Conservation (phyloP, 1,140 invertebrate species). For the Streblospio benedicti region DNA sequence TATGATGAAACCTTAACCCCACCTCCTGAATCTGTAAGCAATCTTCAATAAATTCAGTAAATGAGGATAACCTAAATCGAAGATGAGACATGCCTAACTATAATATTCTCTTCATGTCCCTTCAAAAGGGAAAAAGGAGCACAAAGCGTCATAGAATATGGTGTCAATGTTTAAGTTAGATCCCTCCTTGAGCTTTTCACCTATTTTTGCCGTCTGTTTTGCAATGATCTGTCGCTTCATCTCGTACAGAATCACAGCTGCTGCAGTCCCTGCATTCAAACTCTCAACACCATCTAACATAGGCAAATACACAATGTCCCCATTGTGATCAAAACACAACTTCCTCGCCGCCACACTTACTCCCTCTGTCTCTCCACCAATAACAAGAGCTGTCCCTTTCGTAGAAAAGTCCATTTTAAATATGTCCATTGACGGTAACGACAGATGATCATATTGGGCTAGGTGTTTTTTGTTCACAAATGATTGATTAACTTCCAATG, state of each 20-base stretch:
- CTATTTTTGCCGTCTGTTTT: no score
- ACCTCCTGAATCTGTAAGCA: no score
- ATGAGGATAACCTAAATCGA: no score
- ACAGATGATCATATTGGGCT: slow-evolving; percentile 4
- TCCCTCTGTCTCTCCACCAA: slow-evolving; percentile 83
- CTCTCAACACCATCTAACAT: slow-evolving; percentile 69
- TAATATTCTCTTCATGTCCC: no score
- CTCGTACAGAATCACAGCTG: slow-evolving; percentile 77
- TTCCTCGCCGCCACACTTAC: slow-evolving; percentile 61
- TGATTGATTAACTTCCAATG: background rate
- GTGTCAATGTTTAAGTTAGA: no score
- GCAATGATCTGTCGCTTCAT: slow-evolving; percentile 67
- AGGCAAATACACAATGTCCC: slow-evolving; percentile 55
- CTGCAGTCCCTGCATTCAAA: slow-evolving; percentile 71
- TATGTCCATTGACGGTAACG: slow-evolving; percentile 19
- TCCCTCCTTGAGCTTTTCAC: no score
- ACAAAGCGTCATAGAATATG: no score
- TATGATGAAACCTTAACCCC: no score
- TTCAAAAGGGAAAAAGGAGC: no score
- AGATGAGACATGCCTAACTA: no score
- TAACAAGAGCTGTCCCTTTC: slow-evolving; percentile 54
- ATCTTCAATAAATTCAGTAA: no score
- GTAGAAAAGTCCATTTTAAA: slow-evolving; percentile 43
- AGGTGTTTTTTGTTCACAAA: background rate
- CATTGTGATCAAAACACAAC: slow-evolving; percentile 52